Evolutionary conservation across 1,140 invertebrate species (phyloP), one percentile per base, ranked within the genome.

Genomic region (Zaprionus ghesquierei): DNA sequence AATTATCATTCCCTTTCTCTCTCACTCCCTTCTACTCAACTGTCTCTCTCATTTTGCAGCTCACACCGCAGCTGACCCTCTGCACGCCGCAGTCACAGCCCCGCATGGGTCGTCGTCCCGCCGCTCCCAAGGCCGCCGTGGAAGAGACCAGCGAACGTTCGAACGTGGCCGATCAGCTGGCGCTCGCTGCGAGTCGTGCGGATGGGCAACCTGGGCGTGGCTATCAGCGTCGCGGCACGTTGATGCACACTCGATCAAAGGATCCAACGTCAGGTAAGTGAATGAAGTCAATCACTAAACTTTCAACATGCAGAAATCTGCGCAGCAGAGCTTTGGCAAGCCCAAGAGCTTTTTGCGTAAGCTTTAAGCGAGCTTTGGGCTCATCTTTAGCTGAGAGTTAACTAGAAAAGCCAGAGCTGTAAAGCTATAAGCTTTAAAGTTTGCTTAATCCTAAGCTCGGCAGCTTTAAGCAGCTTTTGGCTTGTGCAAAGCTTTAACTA

Each of bases 111-210:
- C 76, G 84, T 1, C 72, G 76, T 10, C 59, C 64, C n/a, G 23
- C 44, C 2, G 75, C 25, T 15, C 25, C 58, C 2, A 63, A 63
- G 15, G 31, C 62, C 10, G 63, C 65, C 15, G 31, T 72, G 5
- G 86, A 90, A 44, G 80, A 79, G 15, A 51, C 69, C 3, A 77
- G 75, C 5, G 89, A 82, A 6, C 74, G 84, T 25, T 22, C 77
- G 29, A 3, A 31, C 2, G 75, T 75, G 33, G 73, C 89, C 8
- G 89, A 90, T 62, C 89, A 90, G 53, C 53, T 86, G 44, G 84
- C 89, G 2, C 15, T 77, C 41, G 89, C 89, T 8, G 80, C 79
- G 4, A 65, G 63, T 54, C 85, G 85, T 0, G 68, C 69, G 0
- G 84, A 85, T 29, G 81, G 77, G 9, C 59, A 75, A 25, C 8